phyloP scores from a whole-genome alignment of 2,113 vertebrate species.

The Oxyura jamaicensis region DNA sequence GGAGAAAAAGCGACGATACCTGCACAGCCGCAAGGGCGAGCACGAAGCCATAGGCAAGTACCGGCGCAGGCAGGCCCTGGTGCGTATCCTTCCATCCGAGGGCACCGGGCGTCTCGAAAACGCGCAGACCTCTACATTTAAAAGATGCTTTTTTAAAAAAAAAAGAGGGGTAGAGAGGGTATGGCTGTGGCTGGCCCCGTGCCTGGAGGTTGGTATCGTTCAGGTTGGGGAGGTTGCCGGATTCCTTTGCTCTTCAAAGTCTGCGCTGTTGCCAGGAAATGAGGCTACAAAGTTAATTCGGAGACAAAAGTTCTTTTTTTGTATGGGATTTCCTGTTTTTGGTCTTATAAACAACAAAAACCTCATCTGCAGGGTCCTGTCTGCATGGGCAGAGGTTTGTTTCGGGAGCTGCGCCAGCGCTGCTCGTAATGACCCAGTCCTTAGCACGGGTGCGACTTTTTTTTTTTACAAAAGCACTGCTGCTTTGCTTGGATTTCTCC shows the following conservation, averaged over 20 bases:
- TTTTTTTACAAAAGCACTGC: neutral
- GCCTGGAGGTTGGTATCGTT: neutral
- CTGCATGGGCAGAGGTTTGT: neutral
- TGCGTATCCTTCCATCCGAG: neutral
- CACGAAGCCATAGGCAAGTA: conserved; percentile 88
- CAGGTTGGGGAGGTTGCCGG: neutral
- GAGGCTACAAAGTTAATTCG: conserved; percentile 7
- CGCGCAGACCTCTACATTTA: neutral
- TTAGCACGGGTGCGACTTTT: neutral
- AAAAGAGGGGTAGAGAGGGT: neutral
- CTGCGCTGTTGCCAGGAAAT: neutral
- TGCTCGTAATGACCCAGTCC: neutral
- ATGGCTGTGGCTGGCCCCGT: neutral
- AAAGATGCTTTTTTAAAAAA: neutral
- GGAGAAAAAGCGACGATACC: conserved; percentile 92
- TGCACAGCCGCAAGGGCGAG: conserved; percentile 91
- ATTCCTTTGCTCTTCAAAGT: conserved; percentile 5
- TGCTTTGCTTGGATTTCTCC: neutral
- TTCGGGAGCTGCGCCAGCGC: neutral
- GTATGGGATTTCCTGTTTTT: conserved; percentile 39
- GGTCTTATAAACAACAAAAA: neutral
- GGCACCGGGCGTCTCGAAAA: fast-evolving
- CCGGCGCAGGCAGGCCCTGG: neutral
- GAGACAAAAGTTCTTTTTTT: conserved; percentile 34
- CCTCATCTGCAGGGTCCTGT: neutral